phyloP scores from a whole-genome alignment of 2,797 vertebrate genomes.

The Galago senegalensis region DNA sequence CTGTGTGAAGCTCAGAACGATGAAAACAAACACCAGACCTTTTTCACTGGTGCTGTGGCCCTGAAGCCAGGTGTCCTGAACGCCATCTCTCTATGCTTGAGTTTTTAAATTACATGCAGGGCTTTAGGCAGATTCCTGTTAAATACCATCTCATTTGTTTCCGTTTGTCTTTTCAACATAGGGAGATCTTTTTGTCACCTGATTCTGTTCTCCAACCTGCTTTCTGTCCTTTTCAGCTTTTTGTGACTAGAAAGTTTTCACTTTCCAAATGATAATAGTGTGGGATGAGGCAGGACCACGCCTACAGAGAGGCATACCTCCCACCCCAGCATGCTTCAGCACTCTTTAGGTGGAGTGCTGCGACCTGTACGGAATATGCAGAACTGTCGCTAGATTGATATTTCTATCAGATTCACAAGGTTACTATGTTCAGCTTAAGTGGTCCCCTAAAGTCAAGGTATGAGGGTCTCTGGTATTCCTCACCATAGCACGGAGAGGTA shows the following conservation, averaged over 20 bases:
- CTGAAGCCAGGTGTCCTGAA: background rate
- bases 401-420: background rate
- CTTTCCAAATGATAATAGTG: background rate
- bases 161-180: background rate
- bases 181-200: background rate
- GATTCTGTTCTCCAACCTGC: background rate
- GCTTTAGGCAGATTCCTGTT: background rate
- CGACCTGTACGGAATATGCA: background rate
- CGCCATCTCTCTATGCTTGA: background rate
- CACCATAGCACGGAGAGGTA: background rate
- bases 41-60: background rate
- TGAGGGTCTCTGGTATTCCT: background rate
- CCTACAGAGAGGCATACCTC: background rate
- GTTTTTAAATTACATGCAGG: background rate
- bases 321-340: background rate
- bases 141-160: constrained; percentile 32
- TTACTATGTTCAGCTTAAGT: background rate
- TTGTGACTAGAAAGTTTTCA: background rate
- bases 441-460: background rate
- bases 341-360: background rate
- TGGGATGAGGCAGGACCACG: background rate
- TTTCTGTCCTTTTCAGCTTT: background rate
- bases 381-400: background rate
- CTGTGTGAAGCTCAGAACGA: background rate
- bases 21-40: background rate